Percentiles rank a stretch among this genome's conserved stretches.
Conservation (phyloP, 1,140 invertebrate species). For the Hydropsyche tenuis region DNA sequence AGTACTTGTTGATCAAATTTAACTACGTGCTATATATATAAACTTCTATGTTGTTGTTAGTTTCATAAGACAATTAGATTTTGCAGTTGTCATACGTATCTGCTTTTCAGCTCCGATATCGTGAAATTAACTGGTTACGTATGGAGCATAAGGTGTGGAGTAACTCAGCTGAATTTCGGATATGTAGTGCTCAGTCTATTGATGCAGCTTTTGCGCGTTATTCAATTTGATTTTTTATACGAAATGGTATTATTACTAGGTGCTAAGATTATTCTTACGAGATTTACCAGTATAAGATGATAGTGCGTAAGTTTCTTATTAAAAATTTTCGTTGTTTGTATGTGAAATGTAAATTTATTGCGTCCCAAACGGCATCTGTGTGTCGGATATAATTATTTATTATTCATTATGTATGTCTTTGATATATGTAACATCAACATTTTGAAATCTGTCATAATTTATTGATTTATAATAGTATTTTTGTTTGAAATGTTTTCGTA, state of each 20-base stretch:
- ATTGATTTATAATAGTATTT: not conserved
- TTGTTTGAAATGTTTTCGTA: not conserved
- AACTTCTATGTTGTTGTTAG: constrained; percentile 35
- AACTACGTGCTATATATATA: not conserved
- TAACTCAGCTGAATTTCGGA: not conserved
- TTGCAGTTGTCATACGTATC: not conserved
- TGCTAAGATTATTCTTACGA: constrained; percentile 42
- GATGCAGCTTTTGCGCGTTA: constrained; percentile 23
- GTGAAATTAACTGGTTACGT: too few relatives aligned
- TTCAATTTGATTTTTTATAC: constrained; percentile 46
- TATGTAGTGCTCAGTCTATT: constrained; percentile 1
- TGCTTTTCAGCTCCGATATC: not conserved
- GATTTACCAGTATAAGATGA: constrained; percentile 32
- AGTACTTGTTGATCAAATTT: constrained; percentile 6
- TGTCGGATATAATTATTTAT: not conserved
- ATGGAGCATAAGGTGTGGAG: too few relatives aligned
- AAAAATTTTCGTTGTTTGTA: not conserved
- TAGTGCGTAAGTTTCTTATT: not conserved
- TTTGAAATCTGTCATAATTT: not conserved
- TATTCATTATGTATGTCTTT: not conserved
- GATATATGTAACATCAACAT: not conserved
- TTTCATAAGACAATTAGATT: constrained; percentile 25
- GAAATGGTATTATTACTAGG: constrained; percentile 49
- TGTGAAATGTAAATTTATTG: constrained; percentile 28
- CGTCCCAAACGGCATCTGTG: constrained; percentile 1